A percentile compares a stretch with the other conserved stretches of the same genome.
phyloP scores from a whole-genome alignment of 2,113 vertebrate species.

The Motacilla tschutschensis region DNA sequence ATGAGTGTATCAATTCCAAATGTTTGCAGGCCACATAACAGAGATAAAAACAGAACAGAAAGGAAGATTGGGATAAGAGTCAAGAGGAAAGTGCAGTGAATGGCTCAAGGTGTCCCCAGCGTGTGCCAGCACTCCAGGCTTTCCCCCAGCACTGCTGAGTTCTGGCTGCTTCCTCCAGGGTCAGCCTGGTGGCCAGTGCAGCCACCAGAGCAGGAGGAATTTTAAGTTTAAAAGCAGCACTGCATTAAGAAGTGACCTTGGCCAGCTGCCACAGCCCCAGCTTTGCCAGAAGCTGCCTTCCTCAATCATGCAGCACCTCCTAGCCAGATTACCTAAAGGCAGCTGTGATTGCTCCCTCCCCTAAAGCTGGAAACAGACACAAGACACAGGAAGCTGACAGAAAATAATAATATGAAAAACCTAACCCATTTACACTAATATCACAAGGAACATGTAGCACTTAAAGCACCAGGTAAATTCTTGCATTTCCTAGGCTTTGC shows the following conservation, averaged over 20 bases:
- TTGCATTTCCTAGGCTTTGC: background rate
- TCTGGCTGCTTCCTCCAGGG: background rate
- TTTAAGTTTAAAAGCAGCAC: background rate
- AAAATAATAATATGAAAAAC: background rate
- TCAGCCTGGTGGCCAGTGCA: background rate
- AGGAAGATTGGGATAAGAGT: background rate
- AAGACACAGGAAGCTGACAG: background rate
- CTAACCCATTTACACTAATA: background rate
- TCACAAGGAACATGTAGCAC: fast-evolving
- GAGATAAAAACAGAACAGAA: background rate
- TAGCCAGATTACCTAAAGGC: background rate
- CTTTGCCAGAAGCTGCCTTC: background rate
- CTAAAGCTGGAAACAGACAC: background rate
- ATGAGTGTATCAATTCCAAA: background rate
- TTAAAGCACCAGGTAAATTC: background rate
- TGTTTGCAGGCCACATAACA: background rate
- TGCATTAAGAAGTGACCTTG: background rate
- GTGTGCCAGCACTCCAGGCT: fast-evolving
- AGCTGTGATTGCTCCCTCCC: background rate
- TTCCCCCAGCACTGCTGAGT: background rate
- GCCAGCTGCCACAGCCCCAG: background rate
- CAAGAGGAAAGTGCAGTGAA: background rate
- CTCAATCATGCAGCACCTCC: background rate
- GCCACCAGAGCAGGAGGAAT: background rate
- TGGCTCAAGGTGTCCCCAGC: background rate